Percentiles rank a stretch among this genome's conserved stretches.
Evolutionary conservation across 2,888 invertebrate genomes (phyloP).

Genomic region (Drosophila affinis): DNA sequence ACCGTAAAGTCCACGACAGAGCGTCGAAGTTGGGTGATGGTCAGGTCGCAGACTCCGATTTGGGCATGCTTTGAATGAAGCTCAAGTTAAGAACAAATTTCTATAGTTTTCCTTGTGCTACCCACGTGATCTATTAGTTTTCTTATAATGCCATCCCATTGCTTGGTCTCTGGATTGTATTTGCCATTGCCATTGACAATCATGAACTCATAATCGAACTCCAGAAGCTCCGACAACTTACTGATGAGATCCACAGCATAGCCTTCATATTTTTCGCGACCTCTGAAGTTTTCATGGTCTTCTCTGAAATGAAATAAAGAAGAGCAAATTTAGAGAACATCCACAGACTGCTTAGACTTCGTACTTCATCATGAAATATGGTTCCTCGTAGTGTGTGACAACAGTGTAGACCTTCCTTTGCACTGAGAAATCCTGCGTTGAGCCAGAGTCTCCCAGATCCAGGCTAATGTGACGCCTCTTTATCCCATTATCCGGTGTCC

Average conservation of each 20-base stretch:
- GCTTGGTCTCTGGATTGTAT: conserved; percentile 88
- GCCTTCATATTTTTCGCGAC: conserved; percentile 91
- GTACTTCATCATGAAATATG: conserved; percentile 87
- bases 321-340: conserved; percentile 81
- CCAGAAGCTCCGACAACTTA: conserved; percentile 88
- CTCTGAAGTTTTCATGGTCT: conserved; percentile 85
- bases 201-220: conserved; percentile 89
- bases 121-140: conserved; percentile 90
- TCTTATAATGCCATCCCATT: conserved; percentile 91
- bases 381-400: conserved; percentile 90
- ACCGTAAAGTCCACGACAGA: conserved; percentile 96
- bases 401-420: conserved; percentile 87
- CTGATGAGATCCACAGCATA: conserved; percentile 96
- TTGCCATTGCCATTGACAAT: conserved; percentile 90
- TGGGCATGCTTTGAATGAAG: conserved; percentile 91
- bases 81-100: background rate
- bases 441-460: conserved; percentile 47
- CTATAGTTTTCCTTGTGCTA: background rate
- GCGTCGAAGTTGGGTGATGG: conserved; percentile 95
- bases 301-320: conserved; percentile 60
- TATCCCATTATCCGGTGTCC: conserved; percentile 80
- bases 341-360: background rate
- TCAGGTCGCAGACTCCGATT: conserved; percentile 97
- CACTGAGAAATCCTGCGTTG: conserved; percentile 86
- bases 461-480: conserved; percentile 50